phyloP scores from a whole-genome alignment of 2,113 vertebrate genomes.

The Dasyurus viverrinus region DNA sequence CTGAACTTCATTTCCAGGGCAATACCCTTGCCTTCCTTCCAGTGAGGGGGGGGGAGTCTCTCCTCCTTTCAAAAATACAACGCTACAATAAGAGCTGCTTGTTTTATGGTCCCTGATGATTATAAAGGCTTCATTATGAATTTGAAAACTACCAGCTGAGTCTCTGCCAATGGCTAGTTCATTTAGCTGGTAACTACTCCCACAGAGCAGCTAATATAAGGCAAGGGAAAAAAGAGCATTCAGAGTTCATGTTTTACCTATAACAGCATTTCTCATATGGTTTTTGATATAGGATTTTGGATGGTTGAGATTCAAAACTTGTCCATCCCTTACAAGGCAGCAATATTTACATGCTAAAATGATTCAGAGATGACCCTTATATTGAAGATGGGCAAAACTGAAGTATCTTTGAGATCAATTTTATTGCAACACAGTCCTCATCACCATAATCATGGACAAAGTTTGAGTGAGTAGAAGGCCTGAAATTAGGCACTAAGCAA shows the following conservation, averaged over 20 bases:
- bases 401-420: neutral
- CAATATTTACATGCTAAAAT: neutral
- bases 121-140: conserved; percentile 10
- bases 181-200: conserved; percentile 29
- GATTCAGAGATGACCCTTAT: neutral
- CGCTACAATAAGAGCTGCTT: neutral
- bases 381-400: neutral
- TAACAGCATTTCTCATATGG: neutral
- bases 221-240: neutral
- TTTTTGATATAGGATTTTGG: neutral
- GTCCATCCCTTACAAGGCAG: neutral
- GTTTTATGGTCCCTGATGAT: neutral
- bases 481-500: neutral
- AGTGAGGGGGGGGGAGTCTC: accelerated
- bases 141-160: neutral
- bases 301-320: neutral
- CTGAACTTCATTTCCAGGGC: neutral
- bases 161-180: neutral
- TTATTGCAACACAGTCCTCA: neutral
- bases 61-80: conserved; percentile 8
- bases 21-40: neutral
- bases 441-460: neutral
- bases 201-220: neutral
- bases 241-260: neutral
- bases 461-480: neutral